Base-by-base conservation (phyloP, 2,888 invertebrate species). In the Heteromurus nitidus region DNA sequence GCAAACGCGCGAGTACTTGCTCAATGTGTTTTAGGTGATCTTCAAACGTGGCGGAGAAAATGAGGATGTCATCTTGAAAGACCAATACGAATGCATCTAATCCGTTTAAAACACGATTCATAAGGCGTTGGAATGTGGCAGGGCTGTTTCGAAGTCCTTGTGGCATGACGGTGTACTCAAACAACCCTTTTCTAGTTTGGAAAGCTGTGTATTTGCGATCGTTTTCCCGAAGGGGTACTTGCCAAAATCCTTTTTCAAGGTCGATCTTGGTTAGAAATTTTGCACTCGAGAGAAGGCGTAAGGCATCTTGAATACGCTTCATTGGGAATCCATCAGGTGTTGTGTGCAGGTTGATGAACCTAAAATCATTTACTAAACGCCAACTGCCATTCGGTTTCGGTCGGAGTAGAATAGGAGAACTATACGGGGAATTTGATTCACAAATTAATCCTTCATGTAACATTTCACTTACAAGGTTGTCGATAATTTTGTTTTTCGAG, bases 1-100 rank as follows among this genome's bases (percentile, higher is more conserved):
- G 11, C 9, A 88, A 67, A 9, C 85, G 31, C 5, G 42, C 7
- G 9, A 88, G 82, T 2, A 88, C 83, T 18, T 72, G 9, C 26
- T 73, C 1, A 1, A 86, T 24, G 68, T 87, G 83, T 1, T 65
- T 13, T 0, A 86, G 9, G 53, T 85, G 85, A 16, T 84, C 75
- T 13, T 84, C 82, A 13, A 67, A 64, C 0, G 74, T 60, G 5
- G 36, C 55, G 0, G 75, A 79, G 47, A 62, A 85, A 13, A 82
- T 50, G 1, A 82, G 16, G 1, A 82, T 79, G 20, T 82, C 70
- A 13, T 58, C 60, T 24, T 80, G 47, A 26, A 60, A 80, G 1
- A 76, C 77, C 11, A 82, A 60, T 5, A 18, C 20, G 24, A 28
- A 80, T 11, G 20, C 65, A 0, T 72, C 72, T 42, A 72, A 1